Percentiles rank a stretch among this genome's conserved stretches.
Evolutionary conservation across 2,113 vertebrate species (phyloP).

Genomic region (Dipodomys ordii): DNA sequence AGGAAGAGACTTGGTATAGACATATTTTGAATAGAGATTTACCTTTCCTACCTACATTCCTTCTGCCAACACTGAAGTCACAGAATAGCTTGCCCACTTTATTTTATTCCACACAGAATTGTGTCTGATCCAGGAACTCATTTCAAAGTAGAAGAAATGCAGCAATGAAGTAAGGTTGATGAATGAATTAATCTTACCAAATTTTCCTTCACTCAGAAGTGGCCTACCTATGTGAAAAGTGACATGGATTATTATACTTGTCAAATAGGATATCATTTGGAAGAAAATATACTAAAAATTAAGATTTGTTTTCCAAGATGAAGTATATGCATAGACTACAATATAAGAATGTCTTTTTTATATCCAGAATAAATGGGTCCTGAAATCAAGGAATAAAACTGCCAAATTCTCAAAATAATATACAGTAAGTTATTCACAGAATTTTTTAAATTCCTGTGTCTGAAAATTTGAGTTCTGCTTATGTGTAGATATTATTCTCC

Average conservation of each 20-base stretch:
- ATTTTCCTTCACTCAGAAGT: neutral
- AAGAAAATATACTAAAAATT: neutral
- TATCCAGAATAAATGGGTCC: neutral
- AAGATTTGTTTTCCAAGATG: neutral
- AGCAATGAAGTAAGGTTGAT: neutral
- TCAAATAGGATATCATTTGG: neutral
- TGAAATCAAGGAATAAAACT: neutral
- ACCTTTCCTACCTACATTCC: neutral
- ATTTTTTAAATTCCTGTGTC: neutral
- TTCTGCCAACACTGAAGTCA: neutral
- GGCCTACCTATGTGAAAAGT: neutral
- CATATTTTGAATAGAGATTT: neutral
- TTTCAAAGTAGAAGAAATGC: conserved; percentile 3
- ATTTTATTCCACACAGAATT: neutral
- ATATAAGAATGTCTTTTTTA: neutral
- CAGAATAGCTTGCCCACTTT: neutral
- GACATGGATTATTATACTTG: neutral
- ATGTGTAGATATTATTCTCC: neutral
- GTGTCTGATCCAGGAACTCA: neutral
- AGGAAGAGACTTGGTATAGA: neutral
- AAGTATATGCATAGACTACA: neutral
- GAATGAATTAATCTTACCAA: neutral
- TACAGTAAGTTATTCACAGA: neutral
- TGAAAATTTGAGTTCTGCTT: neutral
- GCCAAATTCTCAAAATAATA: neutral